Conservation (phyloP, 2,888 invertebrate species). For the Baronia brevicornis region DNA sequence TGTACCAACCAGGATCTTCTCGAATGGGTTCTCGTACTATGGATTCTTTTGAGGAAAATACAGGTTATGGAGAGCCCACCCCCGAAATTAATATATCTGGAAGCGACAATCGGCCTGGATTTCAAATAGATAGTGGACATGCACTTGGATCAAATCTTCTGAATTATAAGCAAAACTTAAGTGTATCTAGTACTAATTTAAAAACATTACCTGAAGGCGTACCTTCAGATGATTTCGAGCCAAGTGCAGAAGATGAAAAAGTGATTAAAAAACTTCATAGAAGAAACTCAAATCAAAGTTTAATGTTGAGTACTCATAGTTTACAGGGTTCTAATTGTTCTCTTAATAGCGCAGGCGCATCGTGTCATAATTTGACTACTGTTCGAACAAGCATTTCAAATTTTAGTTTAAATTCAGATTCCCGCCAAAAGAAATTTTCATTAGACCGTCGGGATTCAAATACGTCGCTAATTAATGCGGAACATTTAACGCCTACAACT, state of each 20-base stretch:
- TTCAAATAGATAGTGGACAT: slow-evolving; percentile 43
- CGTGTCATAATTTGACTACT: slow-evolving; percentile 57
- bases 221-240: slow-evolving; percentile 79
- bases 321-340: slow-evolving; percentile 74
- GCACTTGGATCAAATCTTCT: slow-evolving; percentile 72
- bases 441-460: slow-evolving; percentile 91
- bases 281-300: slow-evolving; percentile 77
- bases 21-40: slow-evolving; percentile 57
- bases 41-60: slow-evolving; percentile 70
- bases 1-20: slow-evolving; percentile 64
- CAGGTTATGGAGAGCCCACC: slow-evolving; percentile 46
- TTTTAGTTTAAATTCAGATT: slow-evolving; percentile 59
- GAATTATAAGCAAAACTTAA: slow-evolving; percentile 77
- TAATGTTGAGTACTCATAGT: slow-evolving; percentile 73
- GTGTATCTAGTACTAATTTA: slow-evolving; percentile 81
- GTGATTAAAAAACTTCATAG: slow-evolving; percentile 68
- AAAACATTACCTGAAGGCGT: slow-evolving; percentile 83
- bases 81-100: slow-evolving; percentile 57
- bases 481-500: slow-evolving; percentile 54
- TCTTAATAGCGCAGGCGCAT: slow-evolving; percentile 56
- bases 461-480: slow-evolving; percentile 83
- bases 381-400: slow-evolving; percentile 66
- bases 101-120: slow-evolving; percentile 34
- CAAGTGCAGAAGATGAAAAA: slow-evolving; percentile 58
- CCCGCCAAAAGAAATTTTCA: slow-evolving; percentile 77